Evolutionary conservation across 1,140 invertebrate species (phyloP).

Genomic region (Halictus rubicundus): DNA sequence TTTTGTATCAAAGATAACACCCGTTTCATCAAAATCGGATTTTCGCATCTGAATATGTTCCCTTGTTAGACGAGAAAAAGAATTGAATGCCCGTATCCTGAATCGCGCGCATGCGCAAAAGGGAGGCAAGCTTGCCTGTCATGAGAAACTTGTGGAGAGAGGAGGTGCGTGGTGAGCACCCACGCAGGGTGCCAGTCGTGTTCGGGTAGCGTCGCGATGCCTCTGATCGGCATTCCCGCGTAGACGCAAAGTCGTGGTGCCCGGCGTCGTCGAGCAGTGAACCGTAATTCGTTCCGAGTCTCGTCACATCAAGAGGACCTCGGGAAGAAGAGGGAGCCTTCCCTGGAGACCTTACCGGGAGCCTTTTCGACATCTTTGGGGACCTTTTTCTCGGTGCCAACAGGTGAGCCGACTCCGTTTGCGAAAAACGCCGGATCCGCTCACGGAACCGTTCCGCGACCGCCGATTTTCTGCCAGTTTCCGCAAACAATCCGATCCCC

Average conservation of each 20-base stretch:
- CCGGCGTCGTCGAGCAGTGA: slow-evolving; percentile 16
- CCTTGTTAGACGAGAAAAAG: background rate
- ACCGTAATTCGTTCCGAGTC: no score
- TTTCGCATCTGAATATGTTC: no score
- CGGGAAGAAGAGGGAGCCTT: no score
- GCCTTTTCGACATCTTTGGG: no score
- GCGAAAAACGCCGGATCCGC: background rate
- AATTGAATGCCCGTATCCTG: slow-evolving; percentile 21
- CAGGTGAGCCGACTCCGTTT: slow-evolving; percentile 60
- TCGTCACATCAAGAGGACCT: slow-evolving; percentile 7
- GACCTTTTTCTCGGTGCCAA: slow-evolving; percentile 29
- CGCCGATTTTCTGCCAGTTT: no score
- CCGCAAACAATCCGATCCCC: no score
- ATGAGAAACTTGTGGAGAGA: background rate
- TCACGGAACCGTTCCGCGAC: background rate
- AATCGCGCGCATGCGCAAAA: slow-evolving; percentile 24
- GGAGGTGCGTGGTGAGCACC: background rate
- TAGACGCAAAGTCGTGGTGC: slow-evolving; percentile 58
- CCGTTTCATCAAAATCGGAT: no score
- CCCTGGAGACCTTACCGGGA: background rate
- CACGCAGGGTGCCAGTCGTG: slow-evolving; percentile 4
- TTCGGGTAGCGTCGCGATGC: slow-evolving; percentile 62
- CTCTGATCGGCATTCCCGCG: slow-evolving; percentile 68
- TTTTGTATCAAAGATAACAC: no score
- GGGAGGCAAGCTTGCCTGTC: background rate